Evolutionary conservation across 2,888 invertebrate species (phyloP).

Genomic region (Sphaerophoria rueppellii): DNA sequence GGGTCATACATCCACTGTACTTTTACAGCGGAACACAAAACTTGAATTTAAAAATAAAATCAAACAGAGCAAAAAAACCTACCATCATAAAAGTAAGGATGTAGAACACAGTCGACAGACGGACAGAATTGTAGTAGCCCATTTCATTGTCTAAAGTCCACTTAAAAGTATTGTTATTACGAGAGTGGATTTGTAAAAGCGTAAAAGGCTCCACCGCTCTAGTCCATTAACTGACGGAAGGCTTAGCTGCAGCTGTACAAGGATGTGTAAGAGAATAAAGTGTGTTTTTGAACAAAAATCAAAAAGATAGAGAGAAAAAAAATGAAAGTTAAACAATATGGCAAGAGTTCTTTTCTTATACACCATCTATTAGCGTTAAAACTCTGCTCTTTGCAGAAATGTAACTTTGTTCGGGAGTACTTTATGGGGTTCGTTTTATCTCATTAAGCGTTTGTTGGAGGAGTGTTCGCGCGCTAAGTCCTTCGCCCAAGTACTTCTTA

Average conservation of each 20-base stretch:
- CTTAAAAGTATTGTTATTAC: slow-evolving; percentile 72
- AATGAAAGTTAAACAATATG: slow-evolving; percentile 36
- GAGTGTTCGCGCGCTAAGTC: slow-evolving; percentile 39
- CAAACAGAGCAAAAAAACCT: neutral
- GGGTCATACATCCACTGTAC: slow-evolving; percentile 67
- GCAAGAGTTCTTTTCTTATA: slow-evolving; percentile 49
- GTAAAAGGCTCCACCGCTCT: slow-evolving; percentile 65
- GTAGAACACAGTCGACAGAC: slow-evolving; percentile 29
- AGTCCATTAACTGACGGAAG: slow-evolving; percentile 70
- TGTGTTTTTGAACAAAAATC: slow-evolving; percentile 10
- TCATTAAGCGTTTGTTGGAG: slow-evolving; percentile 54
- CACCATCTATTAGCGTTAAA: slow-evolving; percentile 66
- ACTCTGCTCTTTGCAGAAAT: slow-evolving; percentile 56
- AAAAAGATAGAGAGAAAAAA: slow-evolving; percentile 1
- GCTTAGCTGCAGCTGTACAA: slow-evolving; percentile 36
- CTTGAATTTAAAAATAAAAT: slow-evolving; percentile 25
- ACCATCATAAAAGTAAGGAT: neutral
- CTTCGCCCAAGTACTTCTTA: slow-evolving; percentile 46
- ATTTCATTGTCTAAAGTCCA: slow-evolving; percentile 73
- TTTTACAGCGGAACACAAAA: slow-evolving; percentile 40
- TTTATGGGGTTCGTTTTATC: slow-evolving; percentile 69
- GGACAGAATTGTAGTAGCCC: slow-evolving; percentile 55
- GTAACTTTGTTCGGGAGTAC: slow-evolving; percentile 59
- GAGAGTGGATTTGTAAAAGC: slow-evolving; percentile 69
- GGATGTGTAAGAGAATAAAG: neutral